Percentiles rank a stretch among this genome's conserved stretches.
Conservation (phyloP, 35 echinoderm and acorn worm species). For the Hemicentrotus pulcherrimus region DNA sequence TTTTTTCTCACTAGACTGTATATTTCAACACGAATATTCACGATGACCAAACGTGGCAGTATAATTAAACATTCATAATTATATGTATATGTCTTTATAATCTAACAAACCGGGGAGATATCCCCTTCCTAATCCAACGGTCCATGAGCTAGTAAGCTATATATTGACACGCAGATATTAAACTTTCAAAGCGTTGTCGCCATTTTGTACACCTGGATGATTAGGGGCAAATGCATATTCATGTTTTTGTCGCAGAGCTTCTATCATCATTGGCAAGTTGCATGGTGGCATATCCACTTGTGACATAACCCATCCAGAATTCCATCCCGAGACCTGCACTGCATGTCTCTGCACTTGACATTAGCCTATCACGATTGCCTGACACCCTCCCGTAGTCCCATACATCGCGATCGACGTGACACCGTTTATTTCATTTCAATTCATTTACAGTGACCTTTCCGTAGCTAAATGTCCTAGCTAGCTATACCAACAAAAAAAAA, state of each 20-base stretch:
- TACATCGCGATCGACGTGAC: neutral
- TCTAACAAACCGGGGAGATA: no score
- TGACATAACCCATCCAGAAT: neutral
- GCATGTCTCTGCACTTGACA: neutral
- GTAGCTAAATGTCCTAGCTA: neutral
- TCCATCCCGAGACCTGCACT: neutral
- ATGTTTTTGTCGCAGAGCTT: neutral
- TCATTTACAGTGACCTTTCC: constrained; percentile 1
- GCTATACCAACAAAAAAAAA: neutral
- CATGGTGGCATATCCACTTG: neutral
- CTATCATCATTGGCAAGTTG: neutral
- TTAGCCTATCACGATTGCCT: neutral
- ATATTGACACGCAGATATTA: no score
- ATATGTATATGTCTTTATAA: no score
- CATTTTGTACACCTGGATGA: neutral
- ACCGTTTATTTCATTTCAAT: neutral
- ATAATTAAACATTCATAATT: no score
- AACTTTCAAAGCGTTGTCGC: neutral
- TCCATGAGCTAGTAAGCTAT: no score
- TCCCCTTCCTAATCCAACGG: no score
- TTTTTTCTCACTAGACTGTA: no score
- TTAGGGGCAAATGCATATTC: neutral
- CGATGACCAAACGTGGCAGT: no score
- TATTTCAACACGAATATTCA: no score
- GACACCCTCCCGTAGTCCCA: neutral